These are phyloP conservation scores for Oxyruncus cristatus DNA, from an alignment of 2,113 vertebrate species.

Conservation along the genomic window DNA sequence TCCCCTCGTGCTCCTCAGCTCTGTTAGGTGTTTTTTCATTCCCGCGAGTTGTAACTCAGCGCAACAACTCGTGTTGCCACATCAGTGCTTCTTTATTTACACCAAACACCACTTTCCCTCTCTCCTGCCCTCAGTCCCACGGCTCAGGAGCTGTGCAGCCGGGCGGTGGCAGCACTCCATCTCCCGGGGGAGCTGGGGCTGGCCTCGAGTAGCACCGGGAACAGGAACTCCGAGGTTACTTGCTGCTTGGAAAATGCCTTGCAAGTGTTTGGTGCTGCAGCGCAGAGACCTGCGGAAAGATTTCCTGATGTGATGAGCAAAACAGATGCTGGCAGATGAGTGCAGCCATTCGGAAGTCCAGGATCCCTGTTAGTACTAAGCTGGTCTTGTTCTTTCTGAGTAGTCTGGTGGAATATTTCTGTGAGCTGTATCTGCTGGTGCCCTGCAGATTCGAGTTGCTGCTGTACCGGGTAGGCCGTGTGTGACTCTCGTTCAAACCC, in stretches of 20 bases:
- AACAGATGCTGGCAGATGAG: not conserved
- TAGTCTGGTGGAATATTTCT: not conserved
- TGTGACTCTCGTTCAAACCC: not conserved
- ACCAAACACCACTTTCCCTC: not conserved
- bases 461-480: not conserved
- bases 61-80: not conserved
- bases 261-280: fast-evolving
- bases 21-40: not conserved
- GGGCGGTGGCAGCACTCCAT: conserved; percentile 32
- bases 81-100: not conserved
- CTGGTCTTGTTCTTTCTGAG: not conserved
- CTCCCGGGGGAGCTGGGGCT: not conserved
- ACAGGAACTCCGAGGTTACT: not conserved
- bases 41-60: fast-evolving
- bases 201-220: fast-evolving
- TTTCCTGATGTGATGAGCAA: not conserved
- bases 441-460: not conserved
- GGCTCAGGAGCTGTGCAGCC: not conserved
- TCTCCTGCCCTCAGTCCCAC: not conserved
- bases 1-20: not conserved
- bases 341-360: fast-evolving
- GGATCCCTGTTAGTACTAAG: not conserved
- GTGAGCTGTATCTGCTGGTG: fast-evolving
- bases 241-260: not conserved
- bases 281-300: not conserved